Evolutionary conservation across 2,113 vertebrate genomes (phyloP), one percentile per base, ranked within the genome.

Genomic region (Numida meleagris): DNA sequence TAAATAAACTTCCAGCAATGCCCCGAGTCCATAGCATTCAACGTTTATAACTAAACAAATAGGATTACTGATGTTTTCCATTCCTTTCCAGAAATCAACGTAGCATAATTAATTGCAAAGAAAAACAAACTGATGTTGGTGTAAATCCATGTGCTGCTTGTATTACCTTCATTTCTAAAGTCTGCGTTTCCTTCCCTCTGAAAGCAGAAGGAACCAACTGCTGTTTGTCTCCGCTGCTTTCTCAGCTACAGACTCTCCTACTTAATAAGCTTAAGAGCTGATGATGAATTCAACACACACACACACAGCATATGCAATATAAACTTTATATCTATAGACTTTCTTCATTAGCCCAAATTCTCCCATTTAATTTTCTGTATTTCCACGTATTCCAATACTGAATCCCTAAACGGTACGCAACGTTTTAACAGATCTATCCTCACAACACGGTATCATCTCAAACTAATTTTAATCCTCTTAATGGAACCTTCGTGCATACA

Each of bases 11-110:
- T 80, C 40, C 18, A 85, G 38, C 46, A 67, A 40, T 55, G 51
- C 42, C 81, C 78, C 46, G 78, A 88, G 40, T 72, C 59, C 42
- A 20, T 5, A 88, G 83, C 51, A 65, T 59, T 90, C 48, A 93
- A 53, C 34, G 25, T 72, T 83, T 33, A 1, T 51, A 85, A 82
- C 14, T 58, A 93, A 95, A 96, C 88, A 96, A 82, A 94, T 34
- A 63, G 1, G 14, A 73, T 62, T 88, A 82, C 59, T 68, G 38
- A 13, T 75, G 87, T 89, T 95, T 96, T 94, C 59, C 86, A 59
- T n/a, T 68, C 73, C 68, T 62, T 63, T 67, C 31, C 53, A 31
- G 82, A 93, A 93, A 77, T 80, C 82, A 77, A 43, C 36, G 74
- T 59, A 71, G 77, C 55, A 45, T 18, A 36, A 70, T 81, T 67